Evolutionary conservation across 53 echinoderm and acorn worm genomes (phyloP), one percentile per base, ranked within the genome.

Genomic region (Paelopatides confundens): DNA sequence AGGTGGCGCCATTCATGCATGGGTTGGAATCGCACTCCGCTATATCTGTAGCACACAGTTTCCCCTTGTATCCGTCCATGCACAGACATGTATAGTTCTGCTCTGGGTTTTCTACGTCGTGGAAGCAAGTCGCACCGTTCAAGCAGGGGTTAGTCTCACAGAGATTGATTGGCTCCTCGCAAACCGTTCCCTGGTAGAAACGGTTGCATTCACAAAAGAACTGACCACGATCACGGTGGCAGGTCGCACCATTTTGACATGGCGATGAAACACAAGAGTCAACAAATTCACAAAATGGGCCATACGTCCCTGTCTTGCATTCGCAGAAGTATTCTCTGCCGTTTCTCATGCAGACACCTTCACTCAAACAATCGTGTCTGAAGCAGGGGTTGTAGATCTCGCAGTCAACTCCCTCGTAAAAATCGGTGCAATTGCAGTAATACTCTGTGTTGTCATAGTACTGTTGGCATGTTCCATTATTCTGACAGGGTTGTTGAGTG

Each of bases 101-200:
- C 53, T 93, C 91, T 0, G 99, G 99, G 84, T 64, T 90, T 9
- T 29, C 37, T 2, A 84, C 66, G 62, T 96, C 90, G 35, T 99
- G 99, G 85, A 91, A 87, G 77, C 99, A 99, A 2, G 90, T 89
- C 6, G 92, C 99, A 9, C 90, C 99, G 31, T 99, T 99, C 5
- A 89, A 12, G 68, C 99, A 96, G 8, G 69, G 92, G 62, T 99
- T 94, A 0, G 84, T 82, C 2, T 92, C 91, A 67, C 99, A 99
- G 43, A 94, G 91, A 81, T 99, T 92, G 23, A 96, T 90, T 0
- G 96, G 94, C 35, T 86, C 86, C 29, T 96, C 91, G 70, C 99
- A 99, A 50, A 90, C 85, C n/a, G 39, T 33, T 6, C 99, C 99
- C 65, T 86, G 84, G 49, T 94, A 99, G 76, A 92, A 89, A 7